These are phyloP conservation scores for Chrysopilus asiliformis DNA, from an alignment of 2,888 invertebrate species.

Conservation along the genomic window DNA sequence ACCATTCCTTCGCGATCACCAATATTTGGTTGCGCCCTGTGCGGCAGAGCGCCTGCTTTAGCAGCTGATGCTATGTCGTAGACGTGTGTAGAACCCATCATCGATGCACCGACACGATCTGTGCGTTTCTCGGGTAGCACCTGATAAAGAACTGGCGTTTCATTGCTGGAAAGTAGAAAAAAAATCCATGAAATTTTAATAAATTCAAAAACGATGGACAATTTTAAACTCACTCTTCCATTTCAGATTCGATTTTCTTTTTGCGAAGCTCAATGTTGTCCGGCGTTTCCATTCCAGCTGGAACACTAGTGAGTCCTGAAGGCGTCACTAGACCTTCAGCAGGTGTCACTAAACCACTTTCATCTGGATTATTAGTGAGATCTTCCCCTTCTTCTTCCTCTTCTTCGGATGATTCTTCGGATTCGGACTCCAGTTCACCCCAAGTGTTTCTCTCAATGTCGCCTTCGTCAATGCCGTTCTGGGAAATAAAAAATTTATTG, in stretches of 20 bases:
- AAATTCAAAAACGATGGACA: neutral
- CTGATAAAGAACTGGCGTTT: constrained; percentile 90
- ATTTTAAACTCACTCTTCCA: constrained; percentile 61
- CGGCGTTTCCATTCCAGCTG: constrained; percentile 94
- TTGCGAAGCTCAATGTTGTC: constrained; percentile 97
- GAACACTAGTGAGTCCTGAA: constrained; percentile 79
- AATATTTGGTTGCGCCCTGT: constrained; percentile 21
- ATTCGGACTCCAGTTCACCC: constrained; percentile 93
- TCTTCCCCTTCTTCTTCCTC: constrained; percentile 51
- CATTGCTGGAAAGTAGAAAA: constrained; percentile 44
- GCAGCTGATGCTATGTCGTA: constrained; percentile 77
- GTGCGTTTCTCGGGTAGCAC: constrained; percentile 89
- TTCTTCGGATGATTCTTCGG: constrained; percentile 45
- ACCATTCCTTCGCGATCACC: constrained; percentile 56
- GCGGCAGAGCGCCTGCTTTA: constrained; percentile 35
- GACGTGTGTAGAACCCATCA: constrained; percentile 98
- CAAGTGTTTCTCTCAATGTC: constrained; percentile 89
- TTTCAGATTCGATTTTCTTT: constrained; percentile 88
- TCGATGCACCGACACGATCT: constrained; percentile 74
- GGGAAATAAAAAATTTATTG: constrained; percentile 11
- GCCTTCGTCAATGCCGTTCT: constrained; percentile 60
- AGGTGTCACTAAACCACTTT: constrained; percentile 81
- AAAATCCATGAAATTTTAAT: constrained; percentile 3
- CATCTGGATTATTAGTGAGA: constrained; percentile 45
- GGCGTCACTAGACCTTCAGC: constrained; percentile 92